Percentiles rank a stretch among this genome's conserved stretches.
These are phyloP conservation scores for Solenodon paradoxus DNA, from an alignment of 2,113 vertebrate genomes.

Conservation along the genomic window DNA sequence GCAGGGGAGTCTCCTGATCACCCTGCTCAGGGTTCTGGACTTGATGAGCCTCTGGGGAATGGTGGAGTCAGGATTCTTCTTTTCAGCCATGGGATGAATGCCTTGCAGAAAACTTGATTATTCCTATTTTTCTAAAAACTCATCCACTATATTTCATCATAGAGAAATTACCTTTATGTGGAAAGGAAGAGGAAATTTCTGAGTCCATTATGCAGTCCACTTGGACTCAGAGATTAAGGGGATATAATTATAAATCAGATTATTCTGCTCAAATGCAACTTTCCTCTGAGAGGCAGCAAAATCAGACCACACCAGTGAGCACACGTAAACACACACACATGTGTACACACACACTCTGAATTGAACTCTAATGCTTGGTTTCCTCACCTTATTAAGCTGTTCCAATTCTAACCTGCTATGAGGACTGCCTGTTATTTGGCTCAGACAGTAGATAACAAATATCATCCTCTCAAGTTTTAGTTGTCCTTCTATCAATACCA, in stretches of 20 bases:
- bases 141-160: conserved; percentile 1
- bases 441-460: neutral
- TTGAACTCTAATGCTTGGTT: neutral
- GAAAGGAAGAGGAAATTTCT: conserved; percentile 18
- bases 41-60: neutral
- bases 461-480: neutral
- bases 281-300: neutral
- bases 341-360: neutral
- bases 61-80: neutral
- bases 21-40: neutral
- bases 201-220: neutral
- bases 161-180: neutral
- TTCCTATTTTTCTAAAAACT: neutral
- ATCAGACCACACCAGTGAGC: neutral
- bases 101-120: conserved; percentile 1
- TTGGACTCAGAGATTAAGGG: neutral
- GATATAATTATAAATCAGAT: neutral
- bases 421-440: neutral
- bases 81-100: neutral
- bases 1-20: neutral
- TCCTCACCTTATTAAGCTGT: neutral
- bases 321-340: too few relatives aligned
- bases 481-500: neutral
- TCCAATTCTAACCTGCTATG: neutral
- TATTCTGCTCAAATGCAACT: conserved; percentile 5